These are phyloP conservation scores for Protonibea diacanthus DNA, from an alignment of 2,797 vertebrate species.

Conservation along the genomic window DNA sequence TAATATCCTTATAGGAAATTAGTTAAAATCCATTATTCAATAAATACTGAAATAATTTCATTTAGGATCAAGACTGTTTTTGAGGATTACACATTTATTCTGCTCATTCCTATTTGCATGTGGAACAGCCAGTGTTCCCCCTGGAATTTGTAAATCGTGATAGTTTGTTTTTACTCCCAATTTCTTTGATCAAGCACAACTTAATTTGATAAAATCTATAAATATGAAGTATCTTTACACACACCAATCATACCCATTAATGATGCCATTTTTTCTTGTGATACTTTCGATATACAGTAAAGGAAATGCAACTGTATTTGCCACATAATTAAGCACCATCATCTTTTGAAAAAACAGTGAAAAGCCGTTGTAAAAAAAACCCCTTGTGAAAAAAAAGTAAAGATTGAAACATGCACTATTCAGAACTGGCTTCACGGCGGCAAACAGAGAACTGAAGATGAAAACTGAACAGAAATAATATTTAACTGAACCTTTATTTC, in stretches of 20 bases:
- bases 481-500: background rate
- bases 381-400: conserved; percentile 1
- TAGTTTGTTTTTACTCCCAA: background rate
- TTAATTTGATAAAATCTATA: background rate
- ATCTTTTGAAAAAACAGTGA: conserved; percentile 5
- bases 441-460: conserved; percentile 25
- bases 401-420: background rate
- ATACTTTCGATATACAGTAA: background rate
- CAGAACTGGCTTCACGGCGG: background rate
- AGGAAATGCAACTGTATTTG: background rate
- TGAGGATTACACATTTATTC: conserved; percentile 60
- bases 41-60: conserved; percentile 69
- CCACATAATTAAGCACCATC: conserved; percentile 6
- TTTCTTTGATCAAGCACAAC: conserved; percentile 12
- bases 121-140: conserved; percentile 22
- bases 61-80: conserved; percentile 58
- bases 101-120: conserved; percentile 26
- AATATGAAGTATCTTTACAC: background rate
- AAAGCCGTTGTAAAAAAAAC: conserved; percentile 10
- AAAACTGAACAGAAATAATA: conserved; percentile 6
- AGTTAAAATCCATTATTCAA: conserved; percentile 74
- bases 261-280: background rate
- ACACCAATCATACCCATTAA: background rate
- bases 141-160: conserved; percentile 26
- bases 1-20: conserved; percentile 65